These are phyloP conservation scores for Sinosuthora webbiana DNA, from an alignment of 2,113 vertebrate species.

Conservation along the genomic window DNA sequence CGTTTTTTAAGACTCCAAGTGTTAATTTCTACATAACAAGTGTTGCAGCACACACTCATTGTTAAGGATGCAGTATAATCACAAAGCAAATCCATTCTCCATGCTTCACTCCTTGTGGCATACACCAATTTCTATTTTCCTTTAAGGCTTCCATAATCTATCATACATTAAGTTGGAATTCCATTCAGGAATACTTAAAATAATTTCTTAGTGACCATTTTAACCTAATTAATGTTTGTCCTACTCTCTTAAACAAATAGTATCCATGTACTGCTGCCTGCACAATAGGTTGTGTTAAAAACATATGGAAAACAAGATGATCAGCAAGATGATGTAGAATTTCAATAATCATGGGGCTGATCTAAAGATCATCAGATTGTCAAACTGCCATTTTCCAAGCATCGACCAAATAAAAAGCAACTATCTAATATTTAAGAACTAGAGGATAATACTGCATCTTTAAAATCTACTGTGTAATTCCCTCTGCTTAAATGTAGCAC, in stretches of 20 bases:
- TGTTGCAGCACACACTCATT: slow-evolving; percentile 66
- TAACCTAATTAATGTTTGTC: slow-evolving; percentile 6
- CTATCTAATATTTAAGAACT: not conserved
- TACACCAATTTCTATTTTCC: slow-evolving; percentile 7
- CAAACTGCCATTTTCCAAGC: not conserved
- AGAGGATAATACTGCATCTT: slow-evolving; percentile 71
- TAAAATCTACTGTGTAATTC: slow-evolving; percentile 64
- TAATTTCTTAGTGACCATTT: slow-evolving; percentile 31
- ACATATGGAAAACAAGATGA: not conserved
- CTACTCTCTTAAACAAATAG: slow-evolving; percentile 17
- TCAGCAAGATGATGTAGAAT: slow-evolving; percentile 2
- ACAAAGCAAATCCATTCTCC: slow-evolving; percentile 52
- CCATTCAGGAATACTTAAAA: slow-evolving; percentile 11
- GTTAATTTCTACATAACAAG: slow-evolving; percentile 69
- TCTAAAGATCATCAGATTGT: not conserved
- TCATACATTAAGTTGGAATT: not conserved
- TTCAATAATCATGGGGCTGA: not conserved
- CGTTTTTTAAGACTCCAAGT: slow-evolving; percentile 58
- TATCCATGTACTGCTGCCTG: slow-evolving; percentile 17
- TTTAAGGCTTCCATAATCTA: slow-evolving; percentile 42
- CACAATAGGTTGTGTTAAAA: slow-evolving; percentile 33
- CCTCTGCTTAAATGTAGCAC: slow-evolving; percentile 62
- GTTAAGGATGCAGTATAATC: slow-evolving; percentile 77
- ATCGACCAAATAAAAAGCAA: not conserved
- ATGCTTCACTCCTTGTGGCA: slow-evolving; percentile 35